Base-by-base conservation (phyloP, 2,113 vertebrate species). In the Pseudorectes ferrugineus region DNA sequence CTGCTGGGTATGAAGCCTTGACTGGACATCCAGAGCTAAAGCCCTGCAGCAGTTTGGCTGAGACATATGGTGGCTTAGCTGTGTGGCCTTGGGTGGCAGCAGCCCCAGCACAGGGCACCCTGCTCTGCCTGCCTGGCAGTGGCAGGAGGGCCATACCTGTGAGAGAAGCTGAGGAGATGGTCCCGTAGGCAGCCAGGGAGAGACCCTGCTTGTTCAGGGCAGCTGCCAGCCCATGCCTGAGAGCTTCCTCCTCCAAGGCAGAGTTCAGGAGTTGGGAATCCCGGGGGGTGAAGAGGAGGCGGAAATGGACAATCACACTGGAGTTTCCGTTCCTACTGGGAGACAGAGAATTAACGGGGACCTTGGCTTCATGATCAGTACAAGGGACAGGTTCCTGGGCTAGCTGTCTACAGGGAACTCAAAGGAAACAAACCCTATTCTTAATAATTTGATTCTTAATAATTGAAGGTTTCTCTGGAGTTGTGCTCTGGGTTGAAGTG, bases 231-330 rank as follows among this genome's bases (percentile, higher is more conserved):
- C 99, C 99, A 0, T 51, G 93, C 61, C 98, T 98, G 86, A 99
- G 88, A 12, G 98, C 66, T 43, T 98, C 98, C 91, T 98, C 98
- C 74, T 99, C 97, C 82, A 96, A 48, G 17, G 43, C 4, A 3
- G 94, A 91, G 95, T 66, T 98, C 95, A 72, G 97, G n/a, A 97
- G 97, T 42, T 71, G 97, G 88, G 96, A 96, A 8, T 95, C 97
- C 8, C 95, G 97, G 9, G 97, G 90, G 54, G 78, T 61, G 42
- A 99, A 99, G 93, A 93, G 97, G 84, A 99, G 97, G 70, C 96
- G 97, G 78, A 99, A 97, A 1, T 84, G 98, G 46, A 98, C 98
- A 5, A 99, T 96, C 85, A 99, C 98, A 0, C 98, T 98, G 3
- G 93, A 93, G 35, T 99, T 98, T 16, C 98, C 97, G 4, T 97